Evolutionary conservation across 2,113 vertebrate species (phyloP).

Genomic region (Mugil cephalus): DNA sequence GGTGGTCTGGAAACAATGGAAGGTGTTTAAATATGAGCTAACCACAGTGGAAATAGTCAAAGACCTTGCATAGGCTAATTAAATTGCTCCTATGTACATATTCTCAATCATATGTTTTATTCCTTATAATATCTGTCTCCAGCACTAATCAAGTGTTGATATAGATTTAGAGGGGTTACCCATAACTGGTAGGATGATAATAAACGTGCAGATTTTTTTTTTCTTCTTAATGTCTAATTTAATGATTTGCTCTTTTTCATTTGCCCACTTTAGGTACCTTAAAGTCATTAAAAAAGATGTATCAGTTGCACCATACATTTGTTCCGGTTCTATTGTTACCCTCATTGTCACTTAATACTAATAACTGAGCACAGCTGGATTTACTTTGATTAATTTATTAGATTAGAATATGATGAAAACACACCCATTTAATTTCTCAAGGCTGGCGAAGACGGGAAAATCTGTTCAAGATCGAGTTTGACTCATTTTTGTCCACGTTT

Average conservation of each 20-base stretch:
- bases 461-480: slow-evolving; percentile 41
- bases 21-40: slow-evolving; percentile 32
- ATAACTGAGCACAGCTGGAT: slow-evolving; percentile 21
- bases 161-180: slow-evolving; percentile 47
- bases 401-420: slow-evolving; percentile 44
- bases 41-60: slow-evolving; percentile 32
- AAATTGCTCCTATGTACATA: slow-evolving; percentile 54
- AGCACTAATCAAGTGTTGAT: slow-evolving; percentile 67
- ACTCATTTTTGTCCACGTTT: slow-evolving; percentile 38
- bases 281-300: neutral
- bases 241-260: slow-evolving; percentile 67
- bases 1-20: slow-evolving; percentile 20
- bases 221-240: slow-evolving; percentile 60
- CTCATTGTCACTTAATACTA: slow-evolving; percentile 22
- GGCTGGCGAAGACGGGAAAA: slow-evolving; percentile 43
- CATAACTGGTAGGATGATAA: slow-evolving; percentile 59
- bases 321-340: slow-evolving; percentile 24
- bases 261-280: slow-evolving; percentile 35
- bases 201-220: slow-evolving; percentile 61
- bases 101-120: slow-evolving; percentile 62
- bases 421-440: slow-evolving; percentile 44
- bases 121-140: slow-evolving; percentile 50
- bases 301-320: slow-evolving; percentile 28
- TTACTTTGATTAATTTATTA: slow-evolving; percentile 21
- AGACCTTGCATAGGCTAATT: slow-evolving; percentile 51